These are phyloP conservation scores for Lasioglossum zephyrum DNA, from an alignment of 2,888 invertebrate genomes.

Conservation along the genomic window DNA sequence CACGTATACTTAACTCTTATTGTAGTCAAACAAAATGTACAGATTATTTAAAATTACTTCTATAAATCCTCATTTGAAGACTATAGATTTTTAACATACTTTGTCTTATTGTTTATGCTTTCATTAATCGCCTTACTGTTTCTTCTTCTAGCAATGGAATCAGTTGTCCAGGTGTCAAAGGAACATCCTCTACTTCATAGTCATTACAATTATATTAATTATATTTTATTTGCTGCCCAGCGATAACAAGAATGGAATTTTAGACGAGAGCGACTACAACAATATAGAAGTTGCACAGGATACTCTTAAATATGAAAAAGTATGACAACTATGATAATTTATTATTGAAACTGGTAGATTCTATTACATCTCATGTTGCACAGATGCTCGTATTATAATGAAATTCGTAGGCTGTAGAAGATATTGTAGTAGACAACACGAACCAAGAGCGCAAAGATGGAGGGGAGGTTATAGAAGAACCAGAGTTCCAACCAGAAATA, in stretches of 20 bases:
- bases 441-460: conserved; percentile 77
- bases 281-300: conserved; percentile 72
- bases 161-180: conserved; percentile 93
- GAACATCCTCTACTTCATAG: conserved; percentile 89
- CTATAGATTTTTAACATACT: too few species aligned
- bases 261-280: conserved; percentile 78
- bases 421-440: conserved; percentile 79
- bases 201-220: conserved; percentile 86
- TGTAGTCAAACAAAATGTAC: too few species aligned
- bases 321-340: conserved; percentile 32
- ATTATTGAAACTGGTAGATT: not conserved
- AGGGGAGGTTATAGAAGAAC: conserved; percentile 85
- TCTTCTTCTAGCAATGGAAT: conserved; percentile 92
- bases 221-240: conserved; percentile 87
- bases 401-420: conserved; percentile 74
- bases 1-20: too few species aligned
- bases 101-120: not conserved
- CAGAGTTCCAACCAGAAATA: conserved; percentile 82
- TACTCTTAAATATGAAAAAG: conserved; percentile 74
- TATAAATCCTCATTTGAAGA: too few species aligned
- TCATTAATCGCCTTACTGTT: conserved; percentile 28
- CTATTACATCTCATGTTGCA: not conserved
- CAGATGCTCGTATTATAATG: not conserved
- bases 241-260: conserved; percentile 78
- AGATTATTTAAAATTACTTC: too few species aligned